Percentiles rank a stretch among this genome's conserved stretches.
phyloP scores from a whole-genome alignment of 1,140 invertebrate species.

The Polyergus mexicanus region DNA sequence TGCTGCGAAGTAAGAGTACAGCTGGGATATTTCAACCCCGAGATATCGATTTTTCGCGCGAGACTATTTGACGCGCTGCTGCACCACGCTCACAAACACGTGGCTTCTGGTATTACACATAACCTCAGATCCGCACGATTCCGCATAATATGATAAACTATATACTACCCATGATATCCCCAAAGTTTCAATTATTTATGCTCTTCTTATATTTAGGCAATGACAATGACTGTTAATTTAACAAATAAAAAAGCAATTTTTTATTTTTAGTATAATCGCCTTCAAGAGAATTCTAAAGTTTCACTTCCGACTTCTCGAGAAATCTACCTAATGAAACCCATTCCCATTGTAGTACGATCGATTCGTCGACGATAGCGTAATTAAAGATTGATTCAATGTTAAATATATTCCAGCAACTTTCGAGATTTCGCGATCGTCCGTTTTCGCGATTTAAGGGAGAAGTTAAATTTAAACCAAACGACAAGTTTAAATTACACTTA shows the following conservation, averaged over 20 bases:
- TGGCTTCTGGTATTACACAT: slow-evolving; percentile 26
- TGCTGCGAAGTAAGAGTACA: neutral
- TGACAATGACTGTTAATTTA: neutral
- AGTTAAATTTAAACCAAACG: slow-evolving; percentile 53
- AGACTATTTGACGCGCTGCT: slow-evolving; percentile 31
- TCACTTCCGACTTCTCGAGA: slow-evolving; percentile 42
- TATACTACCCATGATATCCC: neutral
- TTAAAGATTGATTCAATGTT: slow-evolving; percentile 51
- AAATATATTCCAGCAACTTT: slow-evolving; percentile 50
- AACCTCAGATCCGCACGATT: slow-evolving; percentile 7
- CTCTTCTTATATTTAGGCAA: neutral
- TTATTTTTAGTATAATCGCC: neutral
- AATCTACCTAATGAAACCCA: slow-evolving; percentile 42
- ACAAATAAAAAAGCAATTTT: slow-evolving; percentile 17
- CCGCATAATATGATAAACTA: neutral
- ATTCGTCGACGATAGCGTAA: slow-evolving; percentile 43
- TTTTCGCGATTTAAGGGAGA: slow-evolving; percentile 14
- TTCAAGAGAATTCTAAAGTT: slow-evolving; percentile 28
- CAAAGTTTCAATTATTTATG: neutral
- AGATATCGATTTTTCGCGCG: slow-evolving; percentile 47
- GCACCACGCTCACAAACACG: slow-evolving; percentile 42
- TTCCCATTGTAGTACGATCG: slow-evolving; percentile 41
- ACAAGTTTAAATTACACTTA: slow-evolving; percentile 46
- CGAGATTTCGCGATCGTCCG: neutral
- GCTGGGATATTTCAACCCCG: neutral